Evolutionary conservation across 2,888 invertebrate genomes (phyloP).

Genomic region (Nezara viridula): DNA sequence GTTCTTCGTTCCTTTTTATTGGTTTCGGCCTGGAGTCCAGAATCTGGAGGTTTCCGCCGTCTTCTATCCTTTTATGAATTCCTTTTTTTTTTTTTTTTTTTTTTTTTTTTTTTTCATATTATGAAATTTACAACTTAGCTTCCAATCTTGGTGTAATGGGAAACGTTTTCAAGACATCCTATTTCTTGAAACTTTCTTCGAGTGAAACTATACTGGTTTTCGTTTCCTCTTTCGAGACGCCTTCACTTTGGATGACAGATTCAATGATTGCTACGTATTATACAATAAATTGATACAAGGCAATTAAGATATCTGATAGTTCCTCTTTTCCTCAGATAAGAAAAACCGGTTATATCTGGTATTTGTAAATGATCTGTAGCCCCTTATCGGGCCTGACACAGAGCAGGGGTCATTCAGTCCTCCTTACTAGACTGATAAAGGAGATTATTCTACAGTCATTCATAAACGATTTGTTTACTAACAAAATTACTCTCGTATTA

Average conservation of each 20-base stretch:
- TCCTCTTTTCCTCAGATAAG: constrained; percentile 40
- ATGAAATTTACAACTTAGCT: no score
- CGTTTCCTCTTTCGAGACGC: neutral
- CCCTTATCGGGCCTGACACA: neutral
- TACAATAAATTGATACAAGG: constrained; percentile 39
- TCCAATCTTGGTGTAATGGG: neutral
- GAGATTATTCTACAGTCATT: neutral
- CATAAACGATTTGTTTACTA: constrained; percentile 40
- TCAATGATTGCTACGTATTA: constrained; percentile 8
- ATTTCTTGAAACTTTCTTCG: no score
- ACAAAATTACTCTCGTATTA: constrained; percentile 16
- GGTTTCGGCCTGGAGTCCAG: no score
- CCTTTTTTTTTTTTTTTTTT: no score
- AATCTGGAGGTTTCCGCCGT: no score
- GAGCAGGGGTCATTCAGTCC: neutral
- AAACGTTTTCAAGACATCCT: neutral
- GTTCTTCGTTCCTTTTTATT: no score
- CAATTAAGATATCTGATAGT: constrained; percentile 42
- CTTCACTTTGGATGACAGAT: neutral
- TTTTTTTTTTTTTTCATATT: no score
- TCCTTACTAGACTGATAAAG: neutral
- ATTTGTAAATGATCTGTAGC: neutral
- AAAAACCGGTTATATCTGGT: constrained; percentile 14
- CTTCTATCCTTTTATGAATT: no score
- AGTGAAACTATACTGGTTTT: neutral